Conservation (phyloP, 2,797 vertebrate genomes). For the Clarias laeviceps region DNA sequence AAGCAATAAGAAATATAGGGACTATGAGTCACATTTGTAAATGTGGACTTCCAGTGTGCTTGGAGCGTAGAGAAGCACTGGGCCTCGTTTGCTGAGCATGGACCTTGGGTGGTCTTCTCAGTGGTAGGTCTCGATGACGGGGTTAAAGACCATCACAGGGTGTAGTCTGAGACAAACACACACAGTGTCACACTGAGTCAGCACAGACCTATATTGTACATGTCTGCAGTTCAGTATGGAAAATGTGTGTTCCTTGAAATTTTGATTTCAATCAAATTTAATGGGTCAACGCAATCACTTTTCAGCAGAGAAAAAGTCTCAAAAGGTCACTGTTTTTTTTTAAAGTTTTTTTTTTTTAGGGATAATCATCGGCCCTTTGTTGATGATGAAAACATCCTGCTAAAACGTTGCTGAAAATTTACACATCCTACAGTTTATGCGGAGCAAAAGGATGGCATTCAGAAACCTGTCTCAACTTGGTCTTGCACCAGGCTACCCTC, state of each 20-base stretch:
- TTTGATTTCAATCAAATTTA: background rate
- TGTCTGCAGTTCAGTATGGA: background rate
- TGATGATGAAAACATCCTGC: background rate
- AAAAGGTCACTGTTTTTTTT: background rate
- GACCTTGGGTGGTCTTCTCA: constrained; percentile 33
- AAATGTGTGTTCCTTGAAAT: background rate
- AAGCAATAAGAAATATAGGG: constrained; percentile 36
- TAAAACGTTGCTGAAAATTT: background rate
- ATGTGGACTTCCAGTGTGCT: constrained; percentile 10
- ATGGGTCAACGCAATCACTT: background rate
- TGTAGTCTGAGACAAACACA: constrained; percentile 11
- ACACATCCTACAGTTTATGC: background rate
- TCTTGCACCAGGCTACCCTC: constrained; percentile 30
- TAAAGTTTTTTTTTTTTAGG: background rate
- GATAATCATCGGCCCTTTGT: background rate
- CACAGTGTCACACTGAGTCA: constrained; percentile 13
- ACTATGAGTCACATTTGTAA: constrained; percentile 33
- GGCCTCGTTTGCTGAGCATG: constrained; percentile 23
- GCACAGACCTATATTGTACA: background rate
- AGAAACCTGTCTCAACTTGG: constrained; percentile 40
- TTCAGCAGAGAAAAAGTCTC: background rate
- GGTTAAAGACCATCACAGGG: constrained; percentile 15
- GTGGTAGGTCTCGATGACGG: constrained; percentile 41
- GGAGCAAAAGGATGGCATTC: constrained; percentile 19
- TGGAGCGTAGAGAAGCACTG: background rate